These are phyloP conservation scores for Melanostigma gelatinosum DNA, from an alignment of 2,113 vertebrate species.

Conservation along the genomic window DNA sequence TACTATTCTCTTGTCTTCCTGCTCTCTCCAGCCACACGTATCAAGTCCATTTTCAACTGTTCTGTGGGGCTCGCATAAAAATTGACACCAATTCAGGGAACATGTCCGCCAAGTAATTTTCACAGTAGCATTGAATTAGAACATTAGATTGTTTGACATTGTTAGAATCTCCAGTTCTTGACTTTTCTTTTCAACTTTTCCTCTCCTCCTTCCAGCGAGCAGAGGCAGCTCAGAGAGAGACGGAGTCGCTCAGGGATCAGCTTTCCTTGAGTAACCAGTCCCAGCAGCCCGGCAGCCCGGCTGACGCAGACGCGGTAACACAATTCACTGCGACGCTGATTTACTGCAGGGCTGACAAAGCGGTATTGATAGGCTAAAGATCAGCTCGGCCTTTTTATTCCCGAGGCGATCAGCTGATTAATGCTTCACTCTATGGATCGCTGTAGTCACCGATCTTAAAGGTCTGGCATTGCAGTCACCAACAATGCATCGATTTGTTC, in stretches of 20 bases:
- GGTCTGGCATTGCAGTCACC: conserved; percentile 8
- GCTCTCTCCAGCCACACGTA: not conserved
- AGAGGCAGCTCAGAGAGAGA: conserved; percentile 94
- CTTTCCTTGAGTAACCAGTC: conserved; percentile 93
- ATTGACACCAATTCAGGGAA: conserved; percentile 8
- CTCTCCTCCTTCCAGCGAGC: conserved; percentile 86
- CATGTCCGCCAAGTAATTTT: not conserved
- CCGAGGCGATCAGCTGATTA: conserved; percentile 30
- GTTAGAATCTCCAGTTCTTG: not conserved
- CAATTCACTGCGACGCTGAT: conserved; percentile 29
- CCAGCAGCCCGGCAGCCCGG: conserved; percentile 89
- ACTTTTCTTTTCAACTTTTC: conserved; percentile 11
- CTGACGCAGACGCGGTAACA: conserved; percentile 92
- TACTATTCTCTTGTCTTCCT: not conserved
- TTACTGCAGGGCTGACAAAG: conserved; percentile 26
- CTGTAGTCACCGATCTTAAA: conserved; percentile 23
- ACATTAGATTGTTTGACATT: conserved; percentile 29
- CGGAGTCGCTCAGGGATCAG: conserved; percentile 92
- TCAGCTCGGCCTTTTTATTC: conserved; percentile 35
- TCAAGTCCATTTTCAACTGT: conserved; percentile 14
- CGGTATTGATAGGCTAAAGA: conserved; percentile 56
- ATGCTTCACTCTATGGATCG: conserved; percentile 42
- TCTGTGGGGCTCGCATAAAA: not conserved
- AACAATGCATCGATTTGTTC: conserved; percentile 22
- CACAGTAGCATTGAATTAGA: conserved; percentile 1